These are phyloP conservation scores for Oreochromis mossambicus DNA, from an alignment of 2,797 vertebrate genomes.

Conservation along the genomic window DNA sequence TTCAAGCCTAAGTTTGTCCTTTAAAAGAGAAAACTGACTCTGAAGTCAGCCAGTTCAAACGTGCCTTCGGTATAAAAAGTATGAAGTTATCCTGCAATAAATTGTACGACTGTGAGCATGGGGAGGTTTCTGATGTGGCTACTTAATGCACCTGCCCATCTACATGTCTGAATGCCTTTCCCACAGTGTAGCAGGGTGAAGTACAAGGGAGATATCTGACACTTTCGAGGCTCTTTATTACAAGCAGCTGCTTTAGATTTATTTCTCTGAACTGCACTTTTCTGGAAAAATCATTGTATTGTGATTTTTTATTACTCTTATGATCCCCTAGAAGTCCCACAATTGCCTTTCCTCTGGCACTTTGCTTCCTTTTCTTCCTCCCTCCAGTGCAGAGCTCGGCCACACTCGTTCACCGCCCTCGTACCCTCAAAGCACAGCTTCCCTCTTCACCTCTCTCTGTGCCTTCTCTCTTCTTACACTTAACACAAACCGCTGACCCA, in stretches of 20 bases:
- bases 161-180: constrained; percentile 41
- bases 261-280: constrained; percentile 64
- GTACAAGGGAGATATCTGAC: constrained; percentile 43
- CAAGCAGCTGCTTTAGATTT: constrained; percentile 73
- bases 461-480: constrained; percentile 59
- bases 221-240: constrained; percentile 68
- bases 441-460: constrained; percentile 53
- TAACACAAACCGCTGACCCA: constrained; percentile 60
- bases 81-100: constrained; percentile 7
- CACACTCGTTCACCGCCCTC: constrained; percentile 24
- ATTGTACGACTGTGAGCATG: background rate
- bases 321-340: constrained; percentile 59
- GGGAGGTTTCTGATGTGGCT: background rate
- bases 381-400: constrained; percentile 43
- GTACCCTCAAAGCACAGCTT: constrained; percentile 48
- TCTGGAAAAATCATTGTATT: constrained; percentile 71
- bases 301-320: constrained; percentile 61
- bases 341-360: constrained; percentile 49
- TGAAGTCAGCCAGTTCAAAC: background rate
- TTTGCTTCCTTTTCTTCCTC: constrained; percentile 46
- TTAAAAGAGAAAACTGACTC: background rate
- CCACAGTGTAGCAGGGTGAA: constrained; percentile 35
- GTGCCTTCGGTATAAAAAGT: constrained; percentile 11
- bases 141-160: constrained; percentile 59
- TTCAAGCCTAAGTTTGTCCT: background rate